Conservation (phyloP, 2,113 vertebrate species). For the Danio rerio region GRCz12tu NC_133199.1:42918001-42918500, state of each 20-base stretch:
- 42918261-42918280: conserved; percentile 22
- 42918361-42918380: conserved; percentile 83
- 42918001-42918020: conserved; percentile 34
- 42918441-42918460: background rate
- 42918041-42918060: conserved; percentile 4
- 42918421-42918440: background rate
- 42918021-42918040: background rate
- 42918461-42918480: background rate
- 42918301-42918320: conserved; percentile 83
- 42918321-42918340: conserved; percentile 82
- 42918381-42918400: conserved; percentile 75
- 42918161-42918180: background rate
- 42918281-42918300: conserved; percentile 76
- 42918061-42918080: background rate
- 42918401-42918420: background rate
- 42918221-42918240: background rate
- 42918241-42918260: conserved; percentile 19
- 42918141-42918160: background rate
- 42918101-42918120: background rate
- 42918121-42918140: background rate
- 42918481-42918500: background rate
- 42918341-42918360: conserved; percentile 84
- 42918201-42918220: background rate
- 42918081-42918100: background rate
- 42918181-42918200: background rate